phyloP scores from a whole-genome alignment of 2,888 invertebrate species.

The Nymphalis polychloros region DNA sequence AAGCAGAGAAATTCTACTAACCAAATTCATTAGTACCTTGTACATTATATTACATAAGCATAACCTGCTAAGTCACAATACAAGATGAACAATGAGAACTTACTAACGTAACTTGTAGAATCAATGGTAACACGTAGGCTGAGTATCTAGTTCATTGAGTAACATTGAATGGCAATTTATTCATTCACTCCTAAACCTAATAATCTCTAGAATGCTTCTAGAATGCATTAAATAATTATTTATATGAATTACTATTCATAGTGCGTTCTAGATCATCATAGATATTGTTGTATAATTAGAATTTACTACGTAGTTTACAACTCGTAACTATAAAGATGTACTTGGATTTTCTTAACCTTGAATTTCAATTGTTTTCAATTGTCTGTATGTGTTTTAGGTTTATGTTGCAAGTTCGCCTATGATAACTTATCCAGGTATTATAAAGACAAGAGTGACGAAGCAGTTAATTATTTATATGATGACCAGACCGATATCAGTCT shows the following conservation, averaged over 20 bases:
- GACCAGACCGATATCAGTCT: too few species aligned
- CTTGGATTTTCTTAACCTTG: neutral
- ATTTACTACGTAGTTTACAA: slow-evolving; percentile 1
- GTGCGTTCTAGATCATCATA: too few species aligned
- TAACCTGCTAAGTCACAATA: neutral
- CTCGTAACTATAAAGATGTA: neutral
- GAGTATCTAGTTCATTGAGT: slow-evolving; percentile 51
- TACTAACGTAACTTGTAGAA: neutral
- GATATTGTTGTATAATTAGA: neutral
- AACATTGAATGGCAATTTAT: slow-evolving; percentile 43
- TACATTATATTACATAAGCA: slow-evolving; percentile 1
- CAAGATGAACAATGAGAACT: slow-evolving; percentile 6
- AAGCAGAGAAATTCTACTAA: neutral
- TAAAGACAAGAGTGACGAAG: too few species aligned
- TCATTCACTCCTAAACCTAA: neutral
- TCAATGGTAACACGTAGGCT: slow-evolving; percentile 40
- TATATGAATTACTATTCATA: too few species aligned
- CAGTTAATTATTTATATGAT: too few species aligned
- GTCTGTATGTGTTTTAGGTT: too few species aligned
- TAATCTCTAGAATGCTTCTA: too few species aligned
- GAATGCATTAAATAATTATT: too few species aligned
- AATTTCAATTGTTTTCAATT: neutral
- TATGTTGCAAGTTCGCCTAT: too few species aligned
- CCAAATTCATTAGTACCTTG: neutral
- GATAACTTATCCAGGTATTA: too few species aligned